Evolutionary conservation across 2,113 vertebrate species (phyloP), one percentile per base, ranked within the genome.

Genomic region (Melanerpes aurifrons): DNA sequence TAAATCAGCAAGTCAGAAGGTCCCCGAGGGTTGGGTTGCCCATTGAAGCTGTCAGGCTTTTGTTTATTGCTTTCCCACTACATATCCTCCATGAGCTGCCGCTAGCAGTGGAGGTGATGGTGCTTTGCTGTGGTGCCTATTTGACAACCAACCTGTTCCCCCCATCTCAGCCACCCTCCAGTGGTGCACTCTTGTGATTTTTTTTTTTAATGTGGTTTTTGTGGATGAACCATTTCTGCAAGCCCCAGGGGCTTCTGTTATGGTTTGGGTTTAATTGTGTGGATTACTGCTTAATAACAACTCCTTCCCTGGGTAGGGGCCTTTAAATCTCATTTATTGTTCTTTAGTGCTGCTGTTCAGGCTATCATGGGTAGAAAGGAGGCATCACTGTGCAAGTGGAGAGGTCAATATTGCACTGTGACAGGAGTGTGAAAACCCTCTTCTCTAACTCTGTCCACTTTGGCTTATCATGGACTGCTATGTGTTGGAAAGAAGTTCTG

Each of bases 191-290:
- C 48, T 50, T 50, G 48, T 53, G 50, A 21, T 48, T 48, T 48
- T 48, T 22, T 53, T 53, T 10, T 50, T 50, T 13, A 37, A 45
- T 45, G 48, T 22, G 22, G 48, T 50, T 50, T 8, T 47, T 1
- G 2, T n/a, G 32, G 31, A 43, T 58, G 26, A 1, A 1, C 10
- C 61, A 53, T 53, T 53, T 68, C 47, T 35, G 6, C 29, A 11
- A 68, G 22, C 31, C 72, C 35, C 58, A 0, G 10, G 35, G 16
- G 77, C 26, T 6, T 3, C 7, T 25, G 35, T 31, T 73, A 7
- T 59, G 67, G 37, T 95, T 92, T 82, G 89, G 58, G 37, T 92
- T 92, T 92, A 96, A 96, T 82, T 95, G 54, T 84, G 68, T 68
- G 90, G 63, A 37, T 82, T 89, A 45, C 75, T 92, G 73, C 81